phyloP scores from a whole-genome alignment of 2,888 invertebrate species.

The Thecophora atra region DNA sequence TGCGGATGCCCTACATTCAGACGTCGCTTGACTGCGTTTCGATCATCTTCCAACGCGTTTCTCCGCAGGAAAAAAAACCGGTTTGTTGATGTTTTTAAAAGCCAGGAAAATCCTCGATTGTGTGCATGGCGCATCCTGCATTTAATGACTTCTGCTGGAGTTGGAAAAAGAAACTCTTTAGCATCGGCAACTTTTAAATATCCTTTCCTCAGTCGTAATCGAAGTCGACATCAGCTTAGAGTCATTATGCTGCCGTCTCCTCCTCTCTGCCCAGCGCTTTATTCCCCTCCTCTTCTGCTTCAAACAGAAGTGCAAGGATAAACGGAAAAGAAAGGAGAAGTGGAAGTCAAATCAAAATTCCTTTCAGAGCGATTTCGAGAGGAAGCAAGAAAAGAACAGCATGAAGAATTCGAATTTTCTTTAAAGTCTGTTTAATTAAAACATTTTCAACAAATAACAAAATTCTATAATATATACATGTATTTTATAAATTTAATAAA shows the following conservation, averaged over 20 bases:
- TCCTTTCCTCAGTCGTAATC: background rate
- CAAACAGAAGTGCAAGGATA: background rate
- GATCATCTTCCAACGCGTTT: no score
- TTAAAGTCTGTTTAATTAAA: no score
- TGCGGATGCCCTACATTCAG: no score
- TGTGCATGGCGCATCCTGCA: background rate
- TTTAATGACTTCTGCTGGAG: background rate
- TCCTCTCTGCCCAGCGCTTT: background rate
- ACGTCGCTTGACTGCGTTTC: no score
- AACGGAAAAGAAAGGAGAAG: background rate
- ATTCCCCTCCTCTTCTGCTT: background rate
- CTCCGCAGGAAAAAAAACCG: no score
- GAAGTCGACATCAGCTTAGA: background rate
- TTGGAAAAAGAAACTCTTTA: background rate
- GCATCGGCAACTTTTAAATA: constrained; percentile 4
- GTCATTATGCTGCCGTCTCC: background rate
- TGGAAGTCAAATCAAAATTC: no score
- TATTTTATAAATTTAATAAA: no score
- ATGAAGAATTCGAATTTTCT: no score
- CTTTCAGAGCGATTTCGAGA: background rate
- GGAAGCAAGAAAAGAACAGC: no score
- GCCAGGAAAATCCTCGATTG: no score
- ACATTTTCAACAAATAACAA: no score
- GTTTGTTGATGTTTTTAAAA: background rate
- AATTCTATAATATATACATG: no score